Conservation (phyloP, 2,113 vertebrate species). For the Notechis scutatus region DNA sequence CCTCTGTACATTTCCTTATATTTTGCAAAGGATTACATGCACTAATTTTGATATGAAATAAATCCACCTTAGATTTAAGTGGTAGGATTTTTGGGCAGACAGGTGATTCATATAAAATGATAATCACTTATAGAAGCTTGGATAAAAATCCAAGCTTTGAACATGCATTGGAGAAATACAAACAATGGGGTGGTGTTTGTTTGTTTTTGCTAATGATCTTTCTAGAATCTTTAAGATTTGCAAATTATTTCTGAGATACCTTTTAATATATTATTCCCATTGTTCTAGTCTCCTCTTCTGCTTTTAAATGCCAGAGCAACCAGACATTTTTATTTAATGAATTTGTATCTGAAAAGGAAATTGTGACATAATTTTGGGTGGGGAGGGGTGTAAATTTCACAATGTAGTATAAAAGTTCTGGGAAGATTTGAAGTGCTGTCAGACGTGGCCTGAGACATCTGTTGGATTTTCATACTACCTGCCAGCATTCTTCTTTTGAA, state of each 20-base stretch:
- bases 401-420: constrained; percentile 21
- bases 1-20: neutral
- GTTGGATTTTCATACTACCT: constrained; percentile 43
- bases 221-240: constrained; percentile 28
- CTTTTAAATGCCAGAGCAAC: neutral
- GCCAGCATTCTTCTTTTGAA: constrained; percentile 39
- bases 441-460: constrained; percentile 58
- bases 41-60: neutral
- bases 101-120: neutral
- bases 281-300: constrained; percentile 22
- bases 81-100: neutral
- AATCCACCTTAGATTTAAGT: neutral
- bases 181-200: neutral
- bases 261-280: constrained; percentile 7
- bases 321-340: neutral
- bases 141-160: neutral
- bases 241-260: neutral
- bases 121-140: neutral
- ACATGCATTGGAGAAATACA: neutral
- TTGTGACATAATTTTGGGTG: neutral
- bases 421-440: constrained; percentile 47
- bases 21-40: neutral
- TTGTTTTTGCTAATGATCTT: neutral
- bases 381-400: constrained; percentile 25
- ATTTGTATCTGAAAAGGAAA: constrained; percentile 4